Base-by-base conservation (phyloP, 2,797 vertebrate species). In the Myotis daubentonii region DNA sequence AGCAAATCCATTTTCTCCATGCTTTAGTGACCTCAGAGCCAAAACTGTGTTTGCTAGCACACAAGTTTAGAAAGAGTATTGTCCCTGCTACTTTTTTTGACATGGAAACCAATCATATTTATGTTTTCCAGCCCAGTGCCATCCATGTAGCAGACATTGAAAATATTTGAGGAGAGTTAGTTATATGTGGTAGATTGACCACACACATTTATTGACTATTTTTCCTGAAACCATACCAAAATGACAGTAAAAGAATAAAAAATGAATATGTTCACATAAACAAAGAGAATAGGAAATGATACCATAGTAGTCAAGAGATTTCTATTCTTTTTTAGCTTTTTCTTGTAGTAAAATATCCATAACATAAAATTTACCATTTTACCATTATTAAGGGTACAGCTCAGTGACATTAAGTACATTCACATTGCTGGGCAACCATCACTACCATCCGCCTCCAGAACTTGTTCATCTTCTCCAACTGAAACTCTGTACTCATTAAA, bases 1-100 rank as follows among this genome's bases (percentile, higher is more conserved):
- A 97, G 96, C 94, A 97, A 98, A 97, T 97, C 97, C 96, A 97
- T 97, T 98, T 97, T 97, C 97, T 98, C 92, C 72, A 79, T 91
- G 96, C 88, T 96, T 93, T 84, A 89, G 65, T 93, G 89, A 94
- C 85, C 95, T 95, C 80, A 66, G 87, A 95, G 4, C 41, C 89
- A 85, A 74, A 89, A 72, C 47, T 47, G 2, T 81, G 44, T 55
- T 87, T 80, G 79, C 80, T 16, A 94, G 23, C 49, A 75, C 28
- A 60, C 71, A 93, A 76, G 38, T 72, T 75, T 30, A 83, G 55
- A 91, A 90, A 20, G 57, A 93, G 12, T 44, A 17, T 41, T 55
- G 28, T 51, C 62, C n/a, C 44, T n/a, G 8, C 17, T 51, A 47
- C 47, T 79, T 38, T 55, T 74, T 81, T 85, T 28, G 41, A 60